Conservation (phyloP, 1,140 invertebrate genomes). For the Acromyrmex charruanus region DNA sequence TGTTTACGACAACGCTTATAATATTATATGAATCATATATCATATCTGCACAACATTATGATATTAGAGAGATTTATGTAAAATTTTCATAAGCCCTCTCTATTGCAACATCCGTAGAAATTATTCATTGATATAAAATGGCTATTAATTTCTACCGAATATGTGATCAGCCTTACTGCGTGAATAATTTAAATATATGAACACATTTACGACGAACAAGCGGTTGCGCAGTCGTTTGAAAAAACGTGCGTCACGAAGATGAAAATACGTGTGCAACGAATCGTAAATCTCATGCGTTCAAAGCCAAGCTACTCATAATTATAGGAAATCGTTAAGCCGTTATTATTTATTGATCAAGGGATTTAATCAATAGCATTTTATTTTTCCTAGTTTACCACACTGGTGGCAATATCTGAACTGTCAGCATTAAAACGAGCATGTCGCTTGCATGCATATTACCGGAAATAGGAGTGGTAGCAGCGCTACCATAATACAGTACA, state of each 20-base stretch:
- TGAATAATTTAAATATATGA: conserved; percentile 27
- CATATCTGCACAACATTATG: not conserved
- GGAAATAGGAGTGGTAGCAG: conserved; percentile 71
- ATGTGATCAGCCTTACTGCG: not conserved
- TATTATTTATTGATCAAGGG: conserved; percentile 54
- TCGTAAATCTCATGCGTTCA: conserved; percentile 31
- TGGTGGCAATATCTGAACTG: conserved; percentile 31
- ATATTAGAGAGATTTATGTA: conserved; percentile 11
- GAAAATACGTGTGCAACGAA: conserved; percentile 1
- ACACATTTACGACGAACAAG: not conserved
- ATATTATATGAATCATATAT: conserved; percentile 9
- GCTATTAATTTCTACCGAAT: conserved; percentile 32
- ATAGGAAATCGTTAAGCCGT: conserved; percentile 58
- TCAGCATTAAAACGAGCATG: conserved; percentile 50
- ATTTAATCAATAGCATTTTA: conserved; percentile 61
- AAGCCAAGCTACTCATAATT: conserved; percentile 36
- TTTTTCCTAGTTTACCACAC: conserved; percentile 55
- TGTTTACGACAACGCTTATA: not conserved
- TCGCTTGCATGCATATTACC: conserved; percentile 42
- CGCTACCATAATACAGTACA: conserved; percentile 68
- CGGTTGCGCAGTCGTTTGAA: not conserved
- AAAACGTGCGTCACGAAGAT: conserved; percentile 24
- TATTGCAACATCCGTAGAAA: conserved; percentile 7
- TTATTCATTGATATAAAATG: conserved; percentile 21
- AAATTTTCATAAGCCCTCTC: conserved; percentile 16